Conservation (phyloP, 2,797 vertebrate genomes). For the Allobates femoralis region DNA sequence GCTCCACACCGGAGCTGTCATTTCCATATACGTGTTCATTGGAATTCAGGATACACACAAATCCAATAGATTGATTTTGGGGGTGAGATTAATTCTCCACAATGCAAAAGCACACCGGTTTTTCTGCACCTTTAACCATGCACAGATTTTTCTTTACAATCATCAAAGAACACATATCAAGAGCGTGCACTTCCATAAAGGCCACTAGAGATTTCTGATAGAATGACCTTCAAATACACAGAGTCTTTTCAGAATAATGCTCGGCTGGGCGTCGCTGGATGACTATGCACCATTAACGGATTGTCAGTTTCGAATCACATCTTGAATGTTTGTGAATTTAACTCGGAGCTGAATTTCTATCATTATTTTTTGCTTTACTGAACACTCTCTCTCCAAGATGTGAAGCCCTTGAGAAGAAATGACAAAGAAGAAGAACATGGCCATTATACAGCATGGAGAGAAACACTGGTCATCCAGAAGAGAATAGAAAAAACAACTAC, state of each 20-base stretch:
- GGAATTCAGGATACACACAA: constrained; percentile 9
- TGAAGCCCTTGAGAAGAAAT: constrained; percentile 28
- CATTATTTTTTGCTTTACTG: constrained; percentile 33
- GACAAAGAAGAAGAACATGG: constrained; percentile 1
- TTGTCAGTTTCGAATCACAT: constrained; percentile 32
- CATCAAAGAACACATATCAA: constrained; percentile 21
- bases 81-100: constrained; percentile 11
- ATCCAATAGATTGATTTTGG: not conserved
- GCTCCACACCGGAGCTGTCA: not conserved
- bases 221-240: constrained; percentile 6
- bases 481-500: not conserved
- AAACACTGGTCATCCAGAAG: not conserved
- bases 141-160: not conserved
- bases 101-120: not conserved
- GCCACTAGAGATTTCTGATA: constrained; percentile 38
- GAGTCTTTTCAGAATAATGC: constrained; percentile 15
- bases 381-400: constrained; percentile 11
- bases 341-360: constrained; percentile 21
- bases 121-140: not conserved
- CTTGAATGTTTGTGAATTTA: constrained; percentile 35
- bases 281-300: constrained; percentile 15
- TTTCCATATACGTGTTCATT: constrained; percentile 1
- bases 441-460: not conserved
- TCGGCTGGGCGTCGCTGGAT: constrained; percentile 4
- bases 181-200: not conserved